Base-by-base conservation (phyloP, 2,888 invertebrate genomes). In the Ophioninae sp. region DNA sequence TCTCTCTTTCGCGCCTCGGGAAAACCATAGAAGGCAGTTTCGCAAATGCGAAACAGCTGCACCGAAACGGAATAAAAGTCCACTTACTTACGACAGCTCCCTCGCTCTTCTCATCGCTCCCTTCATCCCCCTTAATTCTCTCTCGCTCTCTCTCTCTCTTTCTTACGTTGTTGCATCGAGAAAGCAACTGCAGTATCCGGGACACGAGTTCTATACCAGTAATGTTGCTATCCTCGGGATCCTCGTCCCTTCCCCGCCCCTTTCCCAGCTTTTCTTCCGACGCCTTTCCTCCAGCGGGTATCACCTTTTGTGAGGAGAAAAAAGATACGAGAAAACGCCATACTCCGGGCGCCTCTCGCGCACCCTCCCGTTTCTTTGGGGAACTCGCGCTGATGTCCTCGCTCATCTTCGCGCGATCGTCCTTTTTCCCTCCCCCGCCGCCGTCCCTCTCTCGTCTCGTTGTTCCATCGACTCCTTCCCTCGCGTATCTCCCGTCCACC, bases 51-150 rank as follows among this genome's bases (percentile, higher is more conserved):
- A 79, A 76, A 83, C 82, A 76, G 79, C 82, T 79, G 75, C 76
- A 76, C 50, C 61, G 39, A 39, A 83, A 84, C 84, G 82, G 77
- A 84, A 82, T 82, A 79, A 82, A 82, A 84, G 77, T 84, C 82
- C 76, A 82, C 82, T 82, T 77, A 82, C 79, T 79, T 69, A 74
- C 76, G 79, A 76, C 64, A 81, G 67, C 76, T 77, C 69, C 73
- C 56, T 68, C 30, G 37, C 56, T 50, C 68, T 68, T 13, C 64
- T 56, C 20, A 62, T 62, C 70, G 39, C 44, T 37, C 50, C 57
- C 20, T 37, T 7, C 61, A 23, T 30, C 65, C 17, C 57, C 13
- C 39, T 5, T 59, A 7, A 20, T 20, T 59, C 69, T 44, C 44
- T 77, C n/a, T 8, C 41, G 59, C 67, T 10, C 64, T 20, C 39